A percentile compares a stretch with the other conserved stretches of the same genome.
Conservation (phyloP, 1,140 invertebrate species). For the Parapsyche elsis region DNA sequence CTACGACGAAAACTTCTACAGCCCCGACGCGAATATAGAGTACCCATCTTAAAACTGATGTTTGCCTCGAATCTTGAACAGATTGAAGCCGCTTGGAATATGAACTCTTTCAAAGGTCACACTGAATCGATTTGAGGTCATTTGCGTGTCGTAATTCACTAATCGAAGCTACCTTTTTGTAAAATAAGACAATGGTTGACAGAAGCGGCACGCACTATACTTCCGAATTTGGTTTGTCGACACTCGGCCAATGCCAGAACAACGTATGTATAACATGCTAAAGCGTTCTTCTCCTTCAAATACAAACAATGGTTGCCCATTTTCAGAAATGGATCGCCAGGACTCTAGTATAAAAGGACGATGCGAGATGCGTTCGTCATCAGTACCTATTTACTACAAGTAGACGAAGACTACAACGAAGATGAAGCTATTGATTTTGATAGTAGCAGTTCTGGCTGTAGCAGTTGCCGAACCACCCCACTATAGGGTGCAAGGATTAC, state of each 20-base stretch:
- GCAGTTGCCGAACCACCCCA: constrained; percentile 28
- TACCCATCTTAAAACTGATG: too few species aligned
- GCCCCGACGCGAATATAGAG: too few species aligned
- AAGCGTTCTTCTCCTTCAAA: not conserved
- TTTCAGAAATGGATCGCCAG: constrained; percentile 12
- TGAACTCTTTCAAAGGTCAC: too few species aligned
- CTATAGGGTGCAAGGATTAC: not conserved
- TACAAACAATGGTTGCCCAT: constrained; percentile 32
- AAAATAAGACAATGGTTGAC: not conserved
- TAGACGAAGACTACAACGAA: not conserved
- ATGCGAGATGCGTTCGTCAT: not conserved
- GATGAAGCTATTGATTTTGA: constrained; percentile 16
- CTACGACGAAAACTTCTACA: too few species aligned
- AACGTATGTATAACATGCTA: not conserved
- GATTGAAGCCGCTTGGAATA: too few species aligned
- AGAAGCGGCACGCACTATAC: not conserved
- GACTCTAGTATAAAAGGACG: constrained; percentile 13
- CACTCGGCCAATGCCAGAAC: constrained; percentile 23
- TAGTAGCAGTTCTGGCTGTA: constrained; percentile 2
- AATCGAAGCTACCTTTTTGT: not conserved
- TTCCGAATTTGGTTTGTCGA: constrained; percentile 18
- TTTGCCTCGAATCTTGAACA: too few species aligned
- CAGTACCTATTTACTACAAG: not conserved
- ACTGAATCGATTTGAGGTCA: too few species aligned
- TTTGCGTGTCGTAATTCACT: too few species aligned